phyloP scores from a whole-genome alignment of 2,797 vertebrate species.

The Labroides dimidiatus region DNA sequence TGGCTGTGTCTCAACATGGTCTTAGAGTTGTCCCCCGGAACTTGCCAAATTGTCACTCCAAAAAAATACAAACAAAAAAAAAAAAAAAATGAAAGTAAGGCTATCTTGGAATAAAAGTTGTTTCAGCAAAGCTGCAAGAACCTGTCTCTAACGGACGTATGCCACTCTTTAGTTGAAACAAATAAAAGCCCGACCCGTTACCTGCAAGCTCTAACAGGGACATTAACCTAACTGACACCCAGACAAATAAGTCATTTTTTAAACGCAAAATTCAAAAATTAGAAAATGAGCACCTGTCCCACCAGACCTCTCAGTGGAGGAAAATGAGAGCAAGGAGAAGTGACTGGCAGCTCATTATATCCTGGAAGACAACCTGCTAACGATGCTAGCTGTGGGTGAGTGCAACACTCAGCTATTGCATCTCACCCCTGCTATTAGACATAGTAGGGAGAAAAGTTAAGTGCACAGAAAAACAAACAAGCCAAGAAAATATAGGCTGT shows the following conservation, averaged over 20 bases:
- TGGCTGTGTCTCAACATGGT: neutral
- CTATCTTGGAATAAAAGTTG: too few relatives aligned
- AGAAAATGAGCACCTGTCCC: constrained; percentile 43
- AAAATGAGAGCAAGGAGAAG: neutral
- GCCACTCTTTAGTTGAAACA: neutral
- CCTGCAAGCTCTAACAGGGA: neutral
- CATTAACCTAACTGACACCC: constrained; percentile 6
- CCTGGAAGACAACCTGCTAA: constrained; percentile 41
- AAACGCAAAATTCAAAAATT: neutral
- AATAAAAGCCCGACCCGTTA: neutral
- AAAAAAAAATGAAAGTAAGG: neutral
- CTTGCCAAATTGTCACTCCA: neutral
- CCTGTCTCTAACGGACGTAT: neutral
- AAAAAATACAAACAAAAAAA: neutral
- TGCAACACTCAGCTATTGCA: constrained; percentile 4
- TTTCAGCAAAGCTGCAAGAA: neutral
- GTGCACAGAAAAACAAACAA: constrained; percentile 1
- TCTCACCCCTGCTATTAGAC: constrained; percentile 12
- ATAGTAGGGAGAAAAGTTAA: neutral
- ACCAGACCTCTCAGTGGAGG: constrained; percentile 17
- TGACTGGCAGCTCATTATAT: constrained; percentile 58
- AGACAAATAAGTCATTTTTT: neutral
- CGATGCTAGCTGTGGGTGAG: constrained; percentile 25
- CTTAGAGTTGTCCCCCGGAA: neutral
- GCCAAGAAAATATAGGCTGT: neutral